Percentiles rank a stretch among this genome's conserved stretches.
Evolutionary conservation across 2,797 vertebrate species (phyloP).

Genomic region (Hyperoplus immaculatus): DNA sequence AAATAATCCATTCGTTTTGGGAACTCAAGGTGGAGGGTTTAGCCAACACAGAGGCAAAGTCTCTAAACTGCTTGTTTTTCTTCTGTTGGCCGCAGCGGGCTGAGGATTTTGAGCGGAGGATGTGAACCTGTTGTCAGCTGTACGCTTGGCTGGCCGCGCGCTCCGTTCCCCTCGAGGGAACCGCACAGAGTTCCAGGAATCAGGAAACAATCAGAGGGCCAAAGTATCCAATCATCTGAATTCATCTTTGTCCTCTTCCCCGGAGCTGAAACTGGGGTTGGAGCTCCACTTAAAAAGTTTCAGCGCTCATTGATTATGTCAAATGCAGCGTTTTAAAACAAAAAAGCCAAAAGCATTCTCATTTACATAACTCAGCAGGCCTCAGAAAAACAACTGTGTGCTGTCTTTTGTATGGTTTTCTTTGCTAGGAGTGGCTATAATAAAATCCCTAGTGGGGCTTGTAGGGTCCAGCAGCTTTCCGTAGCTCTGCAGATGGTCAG

Average conservation of each 20-base stretch:
- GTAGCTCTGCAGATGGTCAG: constrained; percentile 81
- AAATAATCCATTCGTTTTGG: constrained; percentile 67
- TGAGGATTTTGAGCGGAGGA: constrained; percentile 71
- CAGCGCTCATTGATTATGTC: not conserved
- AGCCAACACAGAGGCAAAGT: constrained; percentile 71
- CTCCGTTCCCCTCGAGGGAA: constrained; percentile 38
- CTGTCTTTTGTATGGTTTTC: constrained; percentile 24
- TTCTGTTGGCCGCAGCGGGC: constrained; percentile 33
- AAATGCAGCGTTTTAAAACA: constrained; percentile 10
- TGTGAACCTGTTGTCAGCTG: constrained; percentile 83
- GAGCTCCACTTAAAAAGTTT: not conserved
- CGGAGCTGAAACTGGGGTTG: not conserved
- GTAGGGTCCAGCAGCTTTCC: constrained; percentile 57
- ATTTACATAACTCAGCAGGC: not conserved
- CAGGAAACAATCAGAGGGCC: constrained; percentile 60
- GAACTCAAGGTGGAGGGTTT: constrained; percentile 61
- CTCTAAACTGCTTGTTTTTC: constrained; percentile 62
- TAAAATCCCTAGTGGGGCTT: constrained; percentile 55
- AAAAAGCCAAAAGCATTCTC: not conserved
- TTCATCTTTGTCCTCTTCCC: constrained; percentile 27
- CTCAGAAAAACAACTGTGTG: not conserved
- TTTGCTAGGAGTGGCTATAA: not conserved
- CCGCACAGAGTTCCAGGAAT: constrained; percentile 60
- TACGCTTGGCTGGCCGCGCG: constrained; percentile 66
- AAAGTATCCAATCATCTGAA: constrained; percentile 51